Evolutionary conservation across 2,888 invertebrate species (phyloP), one percentile per base, ranked within the genome.

Genomic region (Proisotoma minuta): DNA sequence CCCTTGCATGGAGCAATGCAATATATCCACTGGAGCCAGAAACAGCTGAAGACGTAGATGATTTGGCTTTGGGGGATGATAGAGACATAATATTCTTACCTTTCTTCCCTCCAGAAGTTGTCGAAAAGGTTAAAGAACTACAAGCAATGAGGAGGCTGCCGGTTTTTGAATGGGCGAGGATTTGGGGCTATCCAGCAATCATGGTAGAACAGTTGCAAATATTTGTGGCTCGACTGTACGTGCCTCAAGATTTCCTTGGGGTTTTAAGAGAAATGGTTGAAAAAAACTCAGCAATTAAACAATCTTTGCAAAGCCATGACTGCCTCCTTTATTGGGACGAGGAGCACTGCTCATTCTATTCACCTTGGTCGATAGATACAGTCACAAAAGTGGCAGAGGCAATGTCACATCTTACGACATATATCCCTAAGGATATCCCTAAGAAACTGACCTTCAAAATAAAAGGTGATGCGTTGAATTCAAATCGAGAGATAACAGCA

Each of bases 311-410:
- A 18, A 22, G 49, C n/a, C 20, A 23, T 8, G 39, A 20, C 5
- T 24, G 18, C 24, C 53, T 60, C 28, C 48, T 26, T 24, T 50
- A 56, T 40, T 60, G 60, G 60, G n/a, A 48, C 39, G 56, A 34
- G 8, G 22, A 2, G 1, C 8, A 48, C 8, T 3, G 10, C 3
- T 20, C 28, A 24, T 60, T 60, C 28, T 23, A 39, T 2, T 24
- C 29, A 2, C 54, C 60, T 15, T 60, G 60, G 60, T 29, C 49
- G 8, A 20, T 48, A 2, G 5, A 1, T 3, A 54, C 48, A 2
- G 27, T 50, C 5, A 24, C n/a, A n/a, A n/a, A n/a, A n/a, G n/a
- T n/a, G n/a, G n/a, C n/a, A 8, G n/a, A 34, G n/a, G n/a, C n/a
- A n/a, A n/a, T n/a, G n/a, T n/a, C n/a, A n/a, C n/a, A n/a, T n/a